Evolutionary conservation across 2,113 vertebrate species (phyloP).

Genomic region (Emydocephalus ijimae): DNA sequence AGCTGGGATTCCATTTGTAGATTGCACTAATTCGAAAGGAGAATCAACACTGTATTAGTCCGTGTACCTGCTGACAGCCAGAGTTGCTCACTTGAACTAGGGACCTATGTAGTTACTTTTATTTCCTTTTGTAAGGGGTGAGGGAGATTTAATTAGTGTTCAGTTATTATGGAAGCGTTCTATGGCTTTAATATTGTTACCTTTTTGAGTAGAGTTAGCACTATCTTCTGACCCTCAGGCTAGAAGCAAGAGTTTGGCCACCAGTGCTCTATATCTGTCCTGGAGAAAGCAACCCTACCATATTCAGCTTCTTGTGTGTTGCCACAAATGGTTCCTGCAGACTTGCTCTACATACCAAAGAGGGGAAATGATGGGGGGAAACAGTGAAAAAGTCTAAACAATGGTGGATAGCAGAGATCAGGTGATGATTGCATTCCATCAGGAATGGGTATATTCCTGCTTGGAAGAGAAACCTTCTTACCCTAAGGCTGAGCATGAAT

Average conservation of each 20-base stretch:
- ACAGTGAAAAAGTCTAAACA: not conserved
- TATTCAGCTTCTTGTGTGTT: not conserved
- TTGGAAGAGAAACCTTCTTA: not conserved
- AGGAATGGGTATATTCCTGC: slow-evolving; percentile 15
- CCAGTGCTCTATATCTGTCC: not conserved
- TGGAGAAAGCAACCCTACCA: not conserved
- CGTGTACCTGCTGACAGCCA: slow-evolving; percentile 60
- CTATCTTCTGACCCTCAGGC: not conserved
- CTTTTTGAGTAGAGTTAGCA: slow-evolving; percentile 28
- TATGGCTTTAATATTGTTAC: slow-evolving; percentile 38
- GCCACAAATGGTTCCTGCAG: slow-evolving; percentile 26
- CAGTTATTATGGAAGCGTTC: slow-evolving; percentile 6
- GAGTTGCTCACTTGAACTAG: slow-evolving; percentile 41
- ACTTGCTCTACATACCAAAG: slow-evolving; percentile 59
- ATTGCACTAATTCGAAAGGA: slow-evolving; percentile 83
- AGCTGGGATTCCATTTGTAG: slow-evolving; percentile 58
- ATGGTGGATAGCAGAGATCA: not conserved
- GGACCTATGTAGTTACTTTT: slow-evolving; percentile 25
- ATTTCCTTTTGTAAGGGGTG: not conserved
- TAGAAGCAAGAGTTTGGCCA: not conserved
- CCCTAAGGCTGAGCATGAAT: slow-evolving; percentile 2
- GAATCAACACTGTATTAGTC: slow-evolving; percentile 52
- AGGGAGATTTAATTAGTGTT: slow-evolving; percentile 8
- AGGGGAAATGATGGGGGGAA: slow-evolving; percentile 6
- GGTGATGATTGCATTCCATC: not conserved